These are phyloP conservation scores for Latheticus oryzae DNA, from an alignment of 2,888 invertebrate species.

Conservation along the genomic window DNA sequence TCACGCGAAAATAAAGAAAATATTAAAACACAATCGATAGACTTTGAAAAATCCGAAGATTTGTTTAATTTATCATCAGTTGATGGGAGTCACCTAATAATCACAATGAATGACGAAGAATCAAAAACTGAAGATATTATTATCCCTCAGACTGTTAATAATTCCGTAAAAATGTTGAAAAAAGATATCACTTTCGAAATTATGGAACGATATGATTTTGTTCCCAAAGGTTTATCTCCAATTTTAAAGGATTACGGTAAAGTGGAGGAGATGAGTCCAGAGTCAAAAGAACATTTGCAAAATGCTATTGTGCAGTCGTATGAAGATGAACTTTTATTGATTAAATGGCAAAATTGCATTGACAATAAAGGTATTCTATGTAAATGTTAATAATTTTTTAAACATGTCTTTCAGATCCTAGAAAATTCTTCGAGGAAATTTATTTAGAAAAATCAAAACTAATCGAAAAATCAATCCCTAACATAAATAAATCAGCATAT, in stretches of 20 bases:
- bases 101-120: conserved; percentile 9
- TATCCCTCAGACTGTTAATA: too few relatives aligned
- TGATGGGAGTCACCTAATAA: conserved; percentile 4
- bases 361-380: conserved; percentile 53
- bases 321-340: conserved; percentile 57
- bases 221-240: conserved; percentile 73
- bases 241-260: conserved; percentile 64
- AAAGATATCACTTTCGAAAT: conserved; percentile 59
- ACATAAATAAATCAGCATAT: conserved; percentile 41
- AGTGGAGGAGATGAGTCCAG: conserved; percentile 56
- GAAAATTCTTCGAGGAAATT: conserved; percentile 58
- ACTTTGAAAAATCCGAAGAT: conserved; percentile 10
- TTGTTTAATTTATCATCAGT: conserved; percentile 10
- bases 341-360: conserved; percentile 62
- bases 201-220: conserved; percentile 65
- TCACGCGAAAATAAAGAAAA: neutral
- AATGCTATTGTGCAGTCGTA: conserved; percentile 58
- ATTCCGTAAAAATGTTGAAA: too few relatives aligned
- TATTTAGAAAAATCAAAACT: conserved; percentile 58
- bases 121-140: conserved; percentile 1
- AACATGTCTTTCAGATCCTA: conserved; percentile 52
- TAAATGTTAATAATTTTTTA: conserved; percentile 3
- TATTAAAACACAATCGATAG: too few relatives aligned
- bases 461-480: conserved; percentile 55
- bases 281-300: conserved; percentile 57